Percentiles rank a stretch among this genome's conserved stretches.
These are phyloP conservation scores for Chelonoidis abingdonii DNA, from an alignment of 2,113 vertebrate genomes.

Conservation along the genomic window DNA sequence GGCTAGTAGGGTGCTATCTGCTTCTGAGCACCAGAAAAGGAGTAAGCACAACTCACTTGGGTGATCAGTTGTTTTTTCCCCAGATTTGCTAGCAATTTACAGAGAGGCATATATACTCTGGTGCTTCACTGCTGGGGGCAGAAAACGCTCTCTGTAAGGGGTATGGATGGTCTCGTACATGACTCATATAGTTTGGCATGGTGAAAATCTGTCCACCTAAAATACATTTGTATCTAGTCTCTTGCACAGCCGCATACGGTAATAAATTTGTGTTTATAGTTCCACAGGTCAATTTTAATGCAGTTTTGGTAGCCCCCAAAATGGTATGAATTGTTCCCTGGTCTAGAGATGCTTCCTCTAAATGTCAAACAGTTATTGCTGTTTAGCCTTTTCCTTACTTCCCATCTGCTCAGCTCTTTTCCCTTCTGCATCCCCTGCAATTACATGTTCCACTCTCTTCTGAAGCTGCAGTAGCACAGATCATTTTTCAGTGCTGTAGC, in stretches of 20 bases:
- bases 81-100: accelerated
- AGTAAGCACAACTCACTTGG: not conserved
- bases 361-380: not conserved
- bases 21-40: accelerated
- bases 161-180: not conserved
- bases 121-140: not conserved
- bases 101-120: accelerated
- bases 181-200: not conserved
- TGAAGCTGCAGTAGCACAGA: not conserved
- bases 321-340: not conserved
- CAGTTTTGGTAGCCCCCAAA: accelerated
- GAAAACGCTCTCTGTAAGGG: not conserved
- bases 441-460: not conserved
- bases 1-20: not conserved
- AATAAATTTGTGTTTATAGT: not conserved
- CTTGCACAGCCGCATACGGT: accelerated
- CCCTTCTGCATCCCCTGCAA: not conserved
- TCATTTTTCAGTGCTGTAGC: not conserved
- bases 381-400: not conserved
- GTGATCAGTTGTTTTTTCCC: accelerated
- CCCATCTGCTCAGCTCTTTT: not conserved
- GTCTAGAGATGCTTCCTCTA: not conserved
- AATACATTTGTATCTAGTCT: accelerated
- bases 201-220: not conserved
- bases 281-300: not conserved